Evolutionary conservation across 2,888 invertebrate genomes (phyloP), one percentile per base, ranked within the genome.

Genomic region (Ctenicera cuprea): DNA sequence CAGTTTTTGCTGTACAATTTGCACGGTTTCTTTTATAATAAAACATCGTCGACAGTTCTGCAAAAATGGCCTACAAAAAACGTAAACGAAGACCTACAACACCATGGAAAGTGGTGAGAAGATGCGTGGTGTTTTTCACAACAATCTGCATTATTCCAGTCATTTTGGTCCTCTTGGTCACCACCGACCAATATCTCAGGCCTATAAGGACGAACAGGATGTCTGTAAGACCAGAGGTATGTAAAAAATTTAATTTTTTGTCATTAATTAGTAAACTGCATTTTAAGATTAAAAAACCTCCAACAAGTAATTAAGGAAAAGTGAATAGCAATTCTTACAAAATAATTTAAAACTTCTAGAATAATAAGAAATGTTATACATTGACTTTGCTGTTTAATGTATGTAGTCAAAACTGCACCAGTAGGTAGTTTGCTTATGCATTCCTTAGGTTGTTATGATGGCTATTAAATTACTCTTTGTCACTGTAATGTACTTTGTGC

Each of bases 101-200:
- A 73, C 83, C 84, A 59, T 86, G 86, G 86, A 86, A 84, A 78
- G 85, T 86, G 48, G 83, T 90, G 22, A 88, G 90, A 61, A 86
- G 91, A 80, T 91, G 91, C 79, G 88, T 91, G 65, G 89, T 91
- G 0, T 91, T 91, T 82, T 88, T 91, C 73, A 90, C 90, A 14
- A 90, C 91, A 0, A 89, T 91, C 0, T 91, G 91, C 67, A 89
- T 91, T 76, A 87, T 91, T 20, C 88, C 91, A 8, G 90, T 91
- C 0, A 87, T 91, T 83, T 88, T 91, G 73, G 90, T 91, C 11
- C 86, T 91, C 57, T 86, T 91, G 76, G 90, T 91, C 86, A 90
- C 91, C 14, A 90, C 90, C 3, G 91, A 91, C 78, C 90, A 90
- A 81, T 91, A 91, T 82, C 89, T 91, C 87, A 88, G 90, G 83